A percentile compares a stretch with the other conserved stretches of the same genome.
Conservation (phyloP, 2,888 invertebrate species). For the Eupithecia tripunctaria region DNA sequence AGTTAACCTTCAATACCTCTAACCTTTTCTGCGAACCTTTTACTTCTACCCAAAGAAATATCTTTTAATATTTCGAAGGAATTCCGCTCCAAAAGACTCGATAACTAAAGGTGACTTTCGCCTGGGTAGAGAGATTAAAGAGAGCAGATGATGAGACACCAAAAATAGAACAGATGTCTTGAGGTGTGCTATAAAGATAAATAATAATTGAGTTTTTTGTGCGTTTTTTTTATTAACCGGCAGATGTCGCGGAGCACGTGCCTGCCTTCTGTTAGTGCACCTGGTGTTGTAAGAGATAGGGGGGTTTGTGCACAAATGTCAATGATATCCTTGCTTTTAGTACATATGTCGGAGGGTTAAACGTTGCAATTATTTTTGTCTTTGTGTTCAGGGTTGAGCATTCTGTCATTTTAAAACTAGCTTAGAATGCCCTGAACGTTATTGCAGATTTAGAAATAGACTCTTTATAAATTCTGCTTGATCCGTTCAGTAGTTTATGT, state of each 20-base stretch:
- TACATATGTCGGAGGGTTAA: conserved; percentile 10
- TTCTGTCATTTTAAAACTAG: not conserved
- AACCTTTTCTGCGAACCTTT: conserved; percentile 44
- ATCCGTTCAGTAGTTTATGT: no score
- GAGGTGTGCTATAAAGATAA: conserved; percentile 69
- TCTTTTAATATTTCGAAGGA: not conserved
- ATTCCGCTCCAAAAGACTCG: not conserved
- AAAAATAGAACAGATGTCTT: conserved; percentile 69
- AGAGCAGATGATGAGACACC: conserved; percentile 56
- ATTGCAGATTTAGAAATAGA: no score
- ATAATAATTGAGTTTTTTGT: conserved; percentile 60
- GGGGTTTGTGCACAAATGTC: conserved; percentile 54
- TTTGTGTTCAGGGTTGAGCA: not conserved
- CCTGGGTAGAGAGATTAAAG: conserved; percentile 31
- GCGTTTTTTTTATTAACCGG: conserved; percentile 63
- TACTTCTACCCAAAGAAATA: conserved; percentile 32
- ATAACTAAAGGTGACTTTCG: conserved; percentile 25
- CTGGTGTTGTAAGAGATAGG: conserved; percentile 72
- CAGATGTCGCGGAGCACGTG: conserved; percentile 79
- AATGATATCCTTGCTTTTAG: conserved; percentile 41
- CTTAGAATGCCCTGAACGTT: no score
- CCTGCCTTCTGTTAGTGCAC: conserved; percentile 65
- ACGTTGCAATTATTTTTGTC: not conserved
- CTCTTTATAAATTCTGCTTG: no score
- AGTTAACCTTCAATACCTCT: conserved; percentile 45